phyloP scores from a whole-genome alignment of 2,888 invertebrate genomes.

The Lucinisca nassula region DNA sequence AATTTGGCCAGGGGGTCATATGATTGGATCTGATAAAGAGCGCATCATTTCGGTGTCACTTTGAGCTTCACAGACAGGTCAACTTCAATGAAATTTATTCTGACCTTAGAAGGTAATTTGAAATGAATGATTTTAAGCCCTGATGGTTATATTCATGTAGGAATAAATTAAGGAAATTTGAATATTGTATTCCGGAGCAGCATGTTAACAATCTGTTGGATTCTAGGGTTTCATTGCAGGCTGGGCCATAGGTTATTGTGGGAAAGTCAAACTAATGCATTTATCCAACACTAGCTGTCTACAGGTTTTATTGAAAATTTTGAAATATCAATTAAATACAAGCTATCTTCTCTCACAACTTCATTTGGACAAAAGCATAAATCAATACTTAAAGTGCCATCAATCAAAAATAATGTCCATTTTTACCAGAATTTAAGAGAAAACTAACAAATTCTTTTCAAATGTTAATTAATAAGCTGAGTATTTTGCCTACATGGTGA shows the following conservation, averaged over 20 bases:
- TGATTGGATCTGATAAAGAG: slow-evolving; percentile 58
- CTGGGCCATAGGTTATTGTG: slow-evolving; percentile 41
- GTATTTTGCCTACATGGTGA: background rate
- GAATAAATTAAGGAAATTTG: slow-evolving; percentile 62
- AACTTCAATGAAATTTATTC: slow-evolving; percentile 60
- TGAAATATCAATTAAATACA: background rate
- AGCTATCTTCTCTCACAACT: background rate
- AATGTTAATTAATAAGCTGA: no score
- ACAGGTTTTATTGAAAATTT: background rate
- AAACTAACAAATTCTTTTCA: background rate
- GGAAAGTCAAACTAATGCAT: slow-evolving; percentile 55
- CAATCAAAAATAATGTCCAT: background rate
- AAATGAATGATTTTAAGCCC: slow-evolving; percentile 19
- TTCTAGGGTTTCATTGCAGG: slow-evolving; percentile 37
- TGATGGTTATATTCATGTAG: background rate
- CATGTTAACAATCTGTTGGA: slow-evolving; percentile 5
- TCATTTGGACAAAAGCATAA: background rate
- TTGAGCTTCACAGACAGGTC: slow-evolving; percentile 46
- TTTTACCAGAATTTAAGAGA: background rate
- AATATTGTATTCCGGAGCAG: background rate
- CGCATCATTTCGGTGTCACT: slow-evolving; percentile 51
- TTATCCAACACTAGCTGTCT: background rate
- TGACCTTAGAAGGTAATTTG: slow-evolving; percentile 31
- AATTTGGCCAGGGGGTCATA: slow-evolving; percentile 24
- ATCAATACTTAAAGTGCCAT: slow-evolving; percentile 2